These are phyloP conservation scores for Anomalospiza imberbis DNA, from an alignment of 2,797 vertebrate genomes.

Conservation along the genomic window DNA sequence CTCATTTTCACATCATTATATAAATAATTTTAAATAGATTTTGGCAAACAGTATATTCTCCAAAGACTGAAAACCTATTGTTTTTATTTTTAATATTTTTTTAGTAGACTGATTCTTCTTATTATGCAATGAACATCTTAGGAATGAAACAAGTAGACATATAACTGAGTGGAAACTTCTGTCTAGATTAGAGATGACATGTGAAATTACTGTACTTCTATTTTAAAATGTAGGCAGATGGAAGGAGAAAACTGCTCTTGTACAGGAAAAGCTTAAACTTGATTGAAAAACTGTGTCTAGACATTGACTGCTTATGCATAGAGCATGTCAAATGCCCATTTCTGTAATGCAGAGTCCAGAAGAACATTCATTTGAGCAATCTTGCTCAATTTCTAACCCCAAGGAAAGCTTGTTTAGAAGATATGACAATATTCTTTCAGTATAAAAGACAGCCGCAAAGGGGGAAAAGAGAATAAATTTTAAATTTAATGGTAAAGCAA, in stretches of 20 bases:
- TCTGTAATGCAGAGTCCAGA: slow-evolving; percentile 35
- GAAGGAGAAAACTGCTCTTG: neutral
- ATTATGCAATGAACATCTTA: neutral
- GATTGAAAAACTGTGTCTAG: slow-evolving; percentile 59
- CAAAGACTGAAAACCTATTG: neutral
- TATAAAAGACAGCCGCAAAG: slow-evolving; percentile 2
- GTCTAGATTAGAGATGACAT: slow-evolving; percentile 1
- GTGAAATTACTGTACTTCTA: neutral
- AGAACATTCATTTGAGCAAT: slow-evolving; percentile 37
- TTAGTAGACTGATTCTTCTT: neutral
- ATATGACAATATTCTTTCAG: slow-evolving; percentile 33
- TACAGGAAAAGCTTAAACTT: slow-evolving; percentile 35
- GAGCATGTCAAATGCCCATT: slow-evolving; percentile 47
- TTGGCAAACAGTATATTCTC: neutral
- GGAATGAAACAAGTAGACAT: neutral
- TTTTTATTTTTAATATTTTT: neutral
- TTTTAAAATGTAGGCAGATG: slow-evolving; percentile 1
- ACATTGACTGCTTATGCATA: slow-evolving; percentile 28
- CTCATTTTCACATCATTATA: neutral
- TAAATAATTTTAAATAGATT: neutral
- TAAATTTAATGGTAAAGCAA: neutral
- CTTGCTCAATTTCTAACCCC: slow-evolving; percentile 12
- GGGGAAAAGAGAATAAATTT: neutral
- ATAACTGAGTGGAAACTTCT: neutral
- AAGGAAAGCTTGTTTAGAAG: slow-evolving; percentile 40